Conservation (phyloP, 2,888 invertebrate species). For the Apamea epomidion region DNA sequence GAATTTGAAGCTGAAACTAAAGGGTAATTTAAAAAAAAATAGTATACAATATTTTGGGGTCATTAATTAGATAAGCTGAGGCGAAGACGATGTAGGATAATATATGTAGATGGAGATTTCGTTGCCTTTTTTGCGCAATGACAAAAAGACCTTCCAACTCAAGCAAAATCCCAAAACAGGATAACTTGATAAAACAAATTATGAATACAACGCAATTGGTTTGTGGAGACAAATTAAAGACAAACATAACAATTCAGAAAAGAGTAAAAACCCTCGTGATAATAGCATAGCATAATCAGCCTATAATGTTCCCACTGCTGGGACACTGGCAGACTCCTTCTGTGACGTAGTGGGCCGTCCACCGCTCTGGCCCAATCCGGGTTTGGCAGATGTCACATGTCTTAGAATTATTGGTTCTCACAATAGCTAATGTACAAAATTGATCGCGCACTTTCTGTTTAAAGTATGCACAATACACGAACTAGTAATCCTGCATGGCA, state of each 20-base stretch:
- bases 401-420: neutral
- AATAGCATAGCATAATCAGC: neutral
- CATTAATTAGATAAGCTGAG: neutral
- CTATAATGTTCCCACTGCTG: neutral
- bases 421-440: neutral
- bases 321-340: neutral
- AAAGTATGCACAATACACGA: constrained; percentile 11
- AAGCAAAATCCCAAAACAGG: neutral
- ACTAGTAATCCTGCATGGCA: constrained; percentile 10
- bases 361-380: neutral
- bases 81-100: neutral
- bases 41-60: neutral
- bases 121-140: no score
- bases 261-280: neutral
- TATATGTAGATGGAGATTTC: neutral
- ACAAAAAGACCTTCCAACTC: neutral
- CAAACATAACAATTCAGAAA: neutral
- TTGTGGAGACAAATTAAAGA: neutral
- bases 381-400: neutral
- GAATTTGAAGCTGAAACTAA: neutral
- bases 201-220: neutral
- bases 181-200: neutral
- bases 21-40: neutral
- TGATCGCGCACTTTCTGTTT: neutral
- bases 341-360: neutral